These are phyloP conservation scores for Lytechinus variegatus DNA, from an alignment of 35 echinoderm and acorn worm genomes.

Conservation along the genomic window DNA sequence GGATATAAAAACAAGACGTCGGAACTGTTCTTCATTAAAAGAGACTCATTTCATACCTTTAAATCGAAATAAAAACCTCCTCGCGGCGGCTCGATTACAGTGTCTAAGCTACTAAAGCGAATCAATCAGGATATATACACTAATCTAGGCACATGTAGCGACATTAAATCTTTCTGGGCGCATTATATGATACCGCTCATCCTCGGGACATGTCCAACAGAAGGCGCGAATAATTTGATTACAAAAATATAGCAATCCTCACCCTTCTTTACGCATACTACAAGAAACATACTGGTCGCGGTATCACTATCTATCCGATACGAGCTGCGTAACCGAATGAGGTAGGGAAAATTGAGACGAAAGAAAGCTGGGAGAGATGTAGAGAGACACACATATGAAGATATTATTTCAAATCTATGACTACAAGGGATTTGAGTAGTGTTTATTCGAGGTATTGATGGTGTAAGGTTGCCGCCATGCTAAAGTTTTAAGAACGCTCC, in stretches of 20 bases:
- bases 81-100: neutral
- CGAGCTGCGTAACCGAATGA: slow-evolving; percentile 29
- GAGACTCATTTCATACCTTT: neutral
- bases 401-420: slow-evolving; percentile 48
- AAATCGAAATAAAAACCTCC: neutral
- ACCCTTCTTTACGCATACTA: neutral
- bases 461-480: slow-evolving; percentile 26
- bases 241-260: slow-evolving; percentile 42
- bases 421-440: slow-evolving; percentile 5
- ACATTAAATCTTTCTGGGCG: slow-evolving; percentile 33
- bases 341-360: neutral
- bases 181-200: slow-evolving; percentile 31
- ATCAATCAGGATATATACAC: slow-evolving; percentile 33
- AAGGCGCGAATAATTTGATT: slow-evolving; percentile 46
- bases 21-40: neutral
- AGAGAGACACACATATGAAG: slow-evolving; percentile 39
- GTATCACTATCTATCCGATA: neutral
- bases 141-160: slow-evolving; percentile 12
- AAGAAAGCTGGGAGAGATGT: neutral
- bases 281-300: neutral
- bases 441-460: slow-evolving; percentile 21
- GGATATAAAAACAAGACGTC: neutral
- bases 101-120: slow-evolving; percentile 15
- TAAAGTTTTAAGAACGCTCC: slow-evolving; percentile 33
- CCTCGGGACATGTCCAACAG: slow-evolving; percentile 28